A percentile compares a stretch with the other conserved stretches of the same genome.
Conservation (phyloP, 1,140 invertebrate genomes). For the Neoseiulus cucumeris region DNA sequence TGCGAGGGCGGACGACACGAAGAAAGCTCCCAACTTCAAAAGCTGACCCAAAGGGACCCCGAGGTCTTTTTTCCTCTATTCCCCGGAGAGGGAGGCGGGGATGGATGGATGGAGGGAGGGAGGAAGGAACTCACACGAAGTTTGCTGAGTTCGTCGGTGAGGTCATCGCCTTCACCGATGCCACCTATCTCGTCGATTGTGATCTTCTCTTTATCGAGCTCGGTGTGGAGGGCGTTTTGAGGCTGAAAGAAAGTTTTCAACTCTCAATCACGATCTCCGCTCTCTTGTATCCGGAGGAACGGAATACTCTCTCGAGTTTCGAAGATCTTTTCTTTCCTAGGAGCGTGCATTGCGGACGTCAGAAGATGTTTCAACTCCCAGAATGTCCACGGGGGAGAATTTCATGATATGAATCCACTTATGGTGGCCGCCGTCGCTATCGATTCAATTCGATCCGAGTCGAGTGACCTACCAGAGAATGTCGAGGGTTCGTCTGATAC, state of each 20-base stretch:
- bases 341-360: too few relatives aligned
- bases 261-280: too few relatives aligned
- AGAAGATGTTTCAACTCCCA: too few relatives aligned
- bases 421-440: neutral
- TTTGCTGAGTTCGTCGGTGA: slow-evolving; percentile 54
- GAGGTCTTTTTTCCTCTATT: neutral
- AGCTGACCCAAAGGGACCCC: neutral
- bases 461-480: slow-evolving; percentile 52
- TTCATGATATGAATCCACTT: too few relatives aligned
- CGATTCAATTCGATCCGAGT: neutral
- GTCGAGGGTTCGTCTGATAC: slow-evolving; percentile 87
- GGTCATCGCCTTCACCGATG: slow-evolving; percentile 57
- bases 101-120: slow-evolving; percentile 4
- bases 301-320: too few relatives aligned
- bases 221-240: slow-evolving; percentile 70
- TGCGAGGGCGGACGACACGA: neutral
- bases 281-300: too few relatives aligned
- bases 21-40: neutral
- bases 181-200: slow-evolving; percentile 74
- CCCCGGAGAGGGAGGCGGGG: too few relatives aligned
- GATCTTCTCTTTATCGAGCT: slow-evolving; percentile 57
- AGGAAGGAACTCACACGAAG: slow-evolving; percentile 43
- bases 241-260: slow-evolving; percentile 35
- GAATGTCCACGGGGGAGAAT: too few relatives aligned
- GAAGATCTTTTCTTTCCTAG: too few relatives aligned